phyloP scores from a whole-genome alignment of 2,888 invertebrate genomes.

The Pseudolycoriella hygida region DNA sequence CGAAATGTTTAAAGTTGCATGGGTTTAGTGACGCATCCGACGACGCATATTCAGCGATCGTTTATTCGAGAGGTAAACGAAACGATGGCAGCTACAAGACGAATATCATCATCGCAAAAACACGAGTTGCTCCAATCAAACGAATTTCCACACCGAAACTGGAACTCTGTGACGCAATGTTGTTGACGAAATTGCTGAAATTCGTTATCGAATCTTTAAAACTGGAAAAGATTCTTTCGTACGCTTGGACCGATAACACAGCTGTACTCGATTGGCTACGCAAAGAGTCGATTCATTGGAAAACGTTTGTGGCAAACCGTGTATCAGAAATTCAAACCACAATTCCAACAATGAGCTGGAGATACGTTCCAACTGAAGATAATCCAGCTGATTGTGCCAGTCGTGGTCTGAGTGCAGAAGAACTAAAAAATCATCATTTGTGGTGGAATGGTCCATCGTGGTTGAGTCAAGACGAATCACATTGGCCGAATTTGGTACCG shows the following conservation, averaged over 20 bases:
- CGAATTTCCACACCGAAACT: not conserved
- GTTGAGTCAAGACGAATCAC: no score
- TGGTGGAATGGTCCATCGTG: not conserved
- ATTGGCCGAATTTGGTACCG: no score
- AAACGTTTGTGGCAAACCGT: not conserved
- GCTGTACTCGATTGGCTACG: not conserved
- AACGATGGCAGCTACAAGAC: not conserved
- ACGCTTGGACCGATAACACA: not conserved
- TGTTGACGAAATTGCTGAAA: not conserved
- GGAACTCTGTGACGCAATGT: not conserved
- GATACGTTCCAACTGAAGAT: not conserved
- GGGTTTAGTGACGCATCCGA: constrained; percentile 3
- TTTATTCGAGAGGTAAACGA: not conserved
- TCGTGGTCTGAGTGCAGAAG: not conserved
- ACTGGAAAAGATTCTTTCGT: not conserved
- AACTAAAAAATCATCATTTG: not conserved
- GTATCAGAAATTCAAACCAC: not conserved
- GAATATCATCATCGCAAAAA: not conserved
- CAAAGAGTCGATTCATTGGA: not conserved
- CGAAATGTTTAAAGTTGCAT: not conserved
- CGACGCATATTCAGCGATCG: not conserved
- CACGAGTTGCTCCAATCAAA: not conserved
- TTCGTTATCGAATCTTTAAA: not conserved
- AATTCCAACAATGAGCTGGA: not conserved
- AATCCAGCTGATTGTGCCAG: not conserved